Base-by-base conservation (phyloP, 2,113 vertebrate species). In the Lepus europaeus region DNA sequence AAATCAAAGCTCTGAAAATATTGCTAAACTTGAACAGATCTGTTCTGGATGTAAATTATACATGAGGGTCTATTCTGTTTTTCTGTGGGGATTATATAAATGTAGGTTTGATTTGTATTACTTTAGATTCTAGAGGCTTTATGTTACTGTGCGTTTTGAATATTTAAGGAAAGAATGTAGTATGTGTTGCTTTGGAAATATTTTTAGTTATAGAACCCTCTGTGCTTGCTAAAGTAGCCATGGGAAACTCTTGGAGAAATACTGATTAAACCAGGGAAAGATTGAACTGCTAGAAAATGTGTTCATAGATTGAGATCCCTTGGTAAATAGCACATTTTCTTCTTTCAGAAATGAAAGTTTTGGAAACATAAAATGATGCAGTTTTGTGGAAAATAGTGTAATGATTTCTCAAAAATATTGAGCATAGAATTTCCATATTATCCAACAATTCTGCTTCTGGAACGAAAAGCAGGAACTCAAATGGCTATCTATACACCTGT, bases 1-100 rank as follows among this genome's bases (percentile, higher is more conserved):
- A 91, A 95, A 93, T 83, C 56, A 95, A 87, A 94, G 33, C 13
- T 97, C 51, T 96, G 91, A 39, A 92, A 92, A 93, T 64, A 90
- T 25, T 91, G 49, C 66, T 88, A 78, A 84, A 95, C 88, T 93
- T 73, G 74, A 51, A 59, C 49, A 76, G 25, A 76, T 86, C 23
- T 85, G n/a, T 84, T 64, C 27, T 79, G 61, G 69, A 59, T 90
- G 51, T 36, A 85, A 82, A 69, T 25, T 56, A 13, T 49, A 94
- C 94, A 94, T 49, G 33, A 36, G 36, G 27, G n/a, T 93, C 64
- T 77, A 61, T 61, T 13, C 14, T 69, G 45, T 61, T 90, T 96
- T 95, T 86, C 39, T 64, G n/a, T 59, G 83, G 69, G 7, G 33
- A 70, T 85, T 96, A 83, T 14, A 25, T 91, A 95, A 17, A 76